Evolutionary conservation across 2,113 vertebrate genomes (phyloP).

Genomic region (Sinocyclocheilus anophthalmus): DNA sequence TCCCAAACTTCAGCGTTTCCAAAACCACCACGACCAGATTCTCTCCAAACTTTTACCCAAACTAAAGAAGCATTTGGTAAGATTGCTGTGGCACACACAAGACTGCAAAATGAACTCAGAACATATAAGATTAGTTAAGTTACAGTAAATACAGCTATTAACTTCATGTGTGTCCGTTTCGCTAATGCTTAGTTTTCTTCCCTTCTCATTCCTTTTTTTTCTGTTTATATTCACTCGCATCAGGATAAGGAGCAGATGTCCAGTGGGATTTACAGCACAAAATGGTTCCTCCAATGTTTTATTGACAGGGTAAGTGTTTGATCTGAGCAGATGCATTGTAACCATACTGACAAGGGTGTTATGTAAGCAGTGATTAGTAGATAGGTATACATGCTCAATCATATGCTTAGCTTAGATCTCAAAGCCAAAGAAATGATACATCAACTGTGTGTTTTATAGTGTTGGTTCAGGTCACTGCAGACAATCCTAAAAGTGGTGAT

Average conservation of each 20-base stretch:
- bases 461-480: neutral
- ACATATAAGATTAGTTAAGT: neutral
- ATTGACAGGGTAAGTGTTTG: conserved; percentile 84
- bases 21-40: conserved; percentile 89
- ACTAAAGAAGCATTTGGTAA: conserved; percentile 88
- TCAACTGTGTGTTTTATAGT: neutral
- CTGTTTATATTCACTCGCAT: neutral
- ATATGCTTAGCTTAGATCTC: neutral
- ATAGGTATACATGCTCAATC: neutral
- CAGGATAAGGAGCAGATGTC: conserved; percentile 92
- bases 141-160: neutral
- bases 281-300: conserved; percentile 93
- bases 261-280: conserved; percentile 87
- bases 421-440: neutral
- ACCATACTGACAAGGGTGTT: neutral
- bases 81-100: conserved; percentile 6
- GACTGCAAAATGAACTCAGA: neutral
- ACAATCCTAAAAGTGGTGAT: neutral
- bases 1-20: conserved; percentile 90
- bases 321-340: conserved; percentile 7
- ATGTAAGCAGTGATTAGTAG: neutral
- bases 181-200: neutral
- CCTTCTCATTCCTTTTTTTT: neutral
- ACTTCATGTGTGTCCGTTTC: too few relatives aligned
- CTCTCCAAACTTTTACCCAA: conserved; percentile 87